phyloP scores from a whole-genome alignment of 2,113 vertebrate species.

The Fregata magnificens region DNA sequence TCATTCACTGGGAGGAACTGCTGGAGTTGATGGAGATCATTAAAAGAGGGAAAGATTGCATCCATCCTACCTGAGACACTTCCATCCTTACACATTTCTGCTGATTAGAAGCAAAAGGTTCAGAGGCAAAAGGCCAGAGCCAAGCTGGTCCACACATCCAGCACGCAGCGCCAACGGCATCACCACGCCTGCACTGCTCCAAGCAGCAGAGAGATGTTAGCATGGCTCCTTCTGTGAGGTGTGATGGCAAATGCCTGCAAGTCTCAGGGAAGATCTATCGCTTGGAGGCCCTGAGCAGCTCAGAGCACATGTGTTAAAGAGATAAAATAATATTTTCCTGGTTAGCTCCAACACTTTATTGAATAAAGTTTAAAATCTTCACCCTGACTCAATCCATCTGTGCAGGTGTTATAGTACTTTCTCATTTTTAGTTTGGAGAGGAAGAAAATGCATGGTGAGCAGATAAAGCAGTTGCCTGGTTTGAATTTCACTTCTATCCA shows the following conservation, averaged over 20 bases:
- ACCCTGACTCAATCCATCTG: not conserved
- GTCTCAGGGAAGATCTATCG: not conserved
- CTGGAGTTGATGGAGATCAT: not conserved
- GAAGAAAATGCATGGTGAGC: not conserved
- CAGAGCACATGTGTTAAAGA: not conserved
- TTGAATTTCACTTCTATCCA: not conserved
- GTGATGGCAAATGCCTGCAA: not conserved
- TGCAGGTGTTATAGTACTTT: not conserved
- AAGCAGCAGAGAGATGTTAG: too few relatives aligned
- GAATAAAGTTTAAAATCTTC: not conserved
- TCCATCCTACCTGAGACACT: not conserved
- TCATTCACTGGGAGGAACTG: not conserved
- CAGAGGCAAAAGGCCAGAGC: not conserved
- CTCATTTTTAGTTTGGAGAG: not conserved
- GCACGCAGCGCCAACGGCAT: not conserved
- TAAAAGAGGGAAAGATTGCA: not conserved
- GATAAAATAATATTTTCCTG: not conserved
- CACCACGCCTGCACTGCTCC: not conserved
- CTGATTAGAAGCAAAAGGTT: not conserved
- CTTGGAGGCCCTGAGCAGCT: not conserved
- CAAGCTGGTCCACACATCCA: not conserved
- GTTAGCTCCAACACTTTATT: not conserved
- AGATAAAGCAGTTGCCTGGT: not conserved
- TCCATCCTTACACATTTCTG: not conserved
- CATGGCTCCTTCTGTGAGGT: not conserved